Evolutionary conservation across 2,888 invertebrate species (phyloP).

Genomic region (Atherix ibis): DNA sequence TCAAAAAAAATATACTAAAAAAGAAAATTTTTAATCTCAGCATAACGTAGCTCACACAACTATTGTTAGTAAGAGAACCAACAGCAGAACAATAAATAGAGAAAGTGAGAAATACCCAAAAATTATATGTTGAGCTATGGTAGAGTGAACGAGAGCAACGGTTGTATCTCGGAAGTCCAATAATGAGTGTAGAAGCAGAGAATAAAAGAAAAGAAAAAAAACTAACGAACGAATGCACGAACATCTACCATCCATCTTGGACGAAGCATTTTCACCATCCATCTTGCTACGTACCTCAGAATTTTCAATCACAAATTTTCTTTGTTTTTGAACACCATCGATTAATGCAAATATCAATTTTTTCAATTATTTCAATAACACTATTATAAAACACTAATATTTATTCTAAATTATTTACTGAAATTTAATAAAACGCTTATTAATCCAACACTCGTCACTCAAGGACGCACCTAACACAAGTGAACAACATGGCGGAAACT

Average conservation of each 20-base stretch:
- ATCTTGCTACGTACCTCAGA: constrained; percentile 42
- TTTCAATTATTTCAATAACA: too few species aligned
- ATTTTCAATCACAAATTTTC: constrained; percentile 49
- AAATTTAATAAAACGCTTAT: constrained; percentile 10
- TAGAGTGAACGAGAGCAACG: too few species aligned
- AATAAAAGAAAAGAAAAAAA: not conserved
- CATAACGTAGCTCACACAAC: too few species aligned
- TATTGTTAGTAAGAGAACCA: too few species aligned
- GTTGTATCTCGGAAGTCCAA: too few species aligned
- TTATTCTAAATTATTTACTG: constrained; percentile 12
- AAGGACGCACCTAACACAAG: constrained; percentile 8
- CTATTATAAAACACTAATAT: too few species aligned
- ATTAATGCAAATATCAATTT: constrained; percentile 14
- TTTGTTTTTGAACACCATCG: constrained; percentile 41
- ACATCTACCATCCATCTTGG: not conserved
- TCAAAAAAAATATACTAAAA: too few species aligned
- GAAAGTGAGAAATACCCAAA: too few species aligned
- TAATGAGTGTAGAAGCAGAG: too few species aligned
- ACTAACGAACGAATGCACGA: not conserved
- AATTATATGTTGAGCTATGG: too few species aligned
- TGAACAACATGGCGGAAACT: constrained; percentile 7
- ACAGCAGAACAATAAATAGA: too few species aligned
- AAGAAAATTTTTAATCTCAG: too few species aligned
- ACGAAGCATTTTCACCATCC: constrained; percentile 21
- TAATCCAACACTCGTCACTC: constrained; percentile 10